A percentile compares a stretch with the other conserved stretches of the same genome.
Conservation (phyloP, 2,113 vertebrate genomes). For the Scortum barcoo region DNA sequence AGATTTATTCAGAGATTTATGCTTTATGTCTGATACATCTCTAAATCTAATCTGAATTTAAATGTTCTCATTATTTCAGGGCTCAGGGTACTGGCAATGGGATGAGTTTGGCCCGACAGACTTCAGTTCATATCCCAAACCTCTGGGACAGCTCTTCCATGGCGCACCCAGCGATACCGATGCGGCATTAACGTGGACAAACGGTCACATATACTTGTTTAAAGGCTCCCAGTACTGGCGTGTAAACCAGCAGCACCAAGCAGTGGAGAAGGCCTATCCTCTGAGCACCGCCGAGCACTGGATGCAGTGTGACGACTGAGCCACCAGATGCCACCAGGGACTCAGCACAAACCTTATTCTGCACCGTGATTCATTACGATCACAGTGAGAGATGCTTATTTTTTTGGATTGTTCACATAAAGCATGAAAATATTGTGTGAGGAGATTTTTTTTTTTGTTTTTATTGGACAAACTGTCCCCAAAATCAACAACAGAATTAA, state of each 20-base stretch:
- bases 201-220: conserved; percentile 85
- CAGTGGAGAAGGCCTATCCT: conserved; percentile 84
- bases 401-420: background rate
- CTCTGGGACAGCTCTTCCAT: conserved; percentile 78
- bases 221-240: conserved; percentile 86
- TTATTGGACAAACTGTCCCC: background rate
- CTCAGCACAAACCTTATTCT: conserved; percentile 13
- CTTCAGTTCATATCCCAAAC: conserved; percentile 82
- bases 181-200: conserved; percentile 83
- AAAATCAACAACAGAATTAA: background rate
- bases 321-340: conserved; percentile 63
- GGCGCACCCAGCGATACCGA: conserved; percentile 80
- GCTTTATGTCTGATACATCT: background rate
- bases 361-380: background rate
- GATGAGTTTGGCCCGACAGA: conserved; percentile 82
- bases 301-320: conserved; percentile 85
- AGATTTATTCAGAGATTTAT: too few relatives aligned
- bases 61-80: conserved; percentile 65
- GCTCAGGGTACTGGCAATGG: conserved; percentile 88
- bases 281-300: conserved; percentile 75
- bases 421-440: background rate
- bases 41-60: background rate
- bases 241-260: conserved; percentile 76
- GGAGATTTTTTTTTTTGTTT: background rate
- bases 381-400: conserved; percentile 22